Conservation (phyloP, 2,888 invertebrate genomes). For the Noctua fimbriata region DNA sequence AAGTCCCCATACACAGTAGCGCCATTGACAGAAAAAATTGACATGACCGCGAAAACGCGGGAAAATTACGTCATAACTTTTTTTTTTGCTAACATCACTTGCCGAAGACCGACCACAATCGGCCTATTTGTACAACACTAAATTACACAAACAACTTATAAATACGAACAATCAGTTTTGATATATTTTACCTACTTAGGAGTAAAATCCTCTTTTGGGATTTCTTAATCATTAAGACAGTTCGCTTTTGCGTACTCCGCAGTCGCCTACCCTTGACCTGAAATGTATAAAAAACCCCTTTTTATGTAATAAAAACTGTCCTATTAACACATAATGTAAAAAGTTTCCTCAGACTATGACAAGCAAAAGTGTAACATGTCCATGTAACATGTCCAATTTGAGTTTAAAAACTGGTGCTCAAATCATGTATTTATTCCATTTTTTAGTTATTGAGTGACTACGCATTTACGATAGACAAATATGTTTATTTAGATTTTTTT, state of each 20-base stretch:
- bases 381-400: conserved; percentile 53
- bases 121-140: conserved; percentile 58
- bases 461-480: conserved; percentile 72
- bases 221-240: conserved; percentile 54
- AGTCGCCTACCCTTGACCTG: conserved; percentile 59
- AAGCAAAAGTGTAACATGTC: conserved; percentile 16
- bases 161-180: conserved; percentile 55
- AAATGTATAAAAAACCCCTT: conserved; percentile 54
- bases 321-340: conserved; percentile 51
- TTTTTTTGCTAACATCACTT: not conserved
- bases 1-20: conserved; percentile 20
- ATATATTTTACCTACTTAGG: conserved; percentile 57
- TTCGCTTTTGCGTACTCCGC: conserved; percentile 57
- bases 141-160: conserved; percentile 20
- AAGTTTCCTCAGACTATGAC: conserved; percentile 34
- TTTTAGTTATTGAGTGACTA: conserved; percentile 73
- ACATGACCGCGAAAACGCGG: conserved; percentile 33
- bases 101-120: conserved; percentile 48
- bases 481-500: conserved; percentile 52
- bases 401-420: conserved; percentile 71
- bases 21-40: conserved; percentile 19
- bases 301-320: conserved; percentile 53
- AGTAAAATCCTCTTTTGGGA: conserved; percentile 67
- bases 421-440: conserved; percentile 63
- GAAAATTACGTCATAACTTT: conserved; percentile 3